A percentile compares a stretch with the other conserved stretches of the same genome.
These are phyloP conservation scores for Penaeus chinensis DNA, from an alignment of 1,140 invertebrate species.

Conservation along the genomic window DNA sequence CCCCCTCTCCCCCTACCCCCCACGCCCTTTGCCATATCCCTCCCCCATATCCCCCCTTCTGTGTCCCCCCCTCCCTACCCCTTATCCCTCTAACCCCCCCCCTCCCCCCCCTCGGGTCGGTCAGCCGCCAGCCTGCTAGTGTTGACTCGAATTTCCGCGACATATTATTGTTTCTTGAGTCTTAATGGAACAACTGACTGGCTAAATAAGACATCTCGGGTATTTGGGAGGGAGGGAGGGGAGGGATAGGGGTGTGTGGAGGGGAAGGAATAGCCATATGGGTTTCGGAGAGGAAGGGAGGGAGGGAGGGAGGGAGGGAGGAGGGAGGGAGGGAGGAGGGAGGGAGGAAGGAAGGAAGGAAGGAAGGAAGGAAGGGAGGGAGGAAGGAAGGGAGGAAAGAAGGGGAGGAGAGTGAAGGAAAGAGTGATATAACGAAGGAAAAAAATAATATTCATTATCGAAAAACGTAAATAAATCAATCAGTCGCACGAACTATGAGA, in stretches of 20 bases:
- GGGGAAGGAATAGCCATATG: too few relatives aligned
- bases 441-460: too few relatives aligned
- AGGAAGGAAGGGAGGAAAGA: neutral
- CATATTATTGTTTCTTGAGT: too few relatives aligned
- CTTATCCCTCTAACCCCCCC: neutral
- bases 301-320: neutral
- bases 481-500: too few relatives aligned
- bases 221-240: too few relatives aligned
- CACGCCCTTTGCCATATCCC: neutral
- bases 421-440: too few relatives aligned
- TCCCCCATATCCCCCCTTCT: neutral
- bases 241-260: too few relatives aligned
- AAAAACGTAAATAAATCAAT: too few relatives aligned
- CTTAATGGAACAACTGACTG: too few relatives aligned
- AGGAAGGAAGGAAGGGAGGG: neutral
- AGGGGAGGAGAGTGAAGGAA: too few relatives aligned
- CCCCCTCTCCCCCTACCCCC: neutral
- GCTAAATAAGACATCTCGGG: too few relatives aligned
- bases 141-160: too few relatives aligned
- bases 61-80: neutral
- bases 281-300: neutral
- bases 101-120: neutral
- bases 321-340: neutral
- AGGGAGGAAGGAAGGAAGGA: neutral
- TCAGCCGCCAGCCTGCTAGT: neutral